A percentile compares a stretch with the other conserved stretches of the same genome.
phyloP scores from a whole-genome alignment of 92 coral and sea anemone genomes.

The Scolanthus callimorphus region DNA sequence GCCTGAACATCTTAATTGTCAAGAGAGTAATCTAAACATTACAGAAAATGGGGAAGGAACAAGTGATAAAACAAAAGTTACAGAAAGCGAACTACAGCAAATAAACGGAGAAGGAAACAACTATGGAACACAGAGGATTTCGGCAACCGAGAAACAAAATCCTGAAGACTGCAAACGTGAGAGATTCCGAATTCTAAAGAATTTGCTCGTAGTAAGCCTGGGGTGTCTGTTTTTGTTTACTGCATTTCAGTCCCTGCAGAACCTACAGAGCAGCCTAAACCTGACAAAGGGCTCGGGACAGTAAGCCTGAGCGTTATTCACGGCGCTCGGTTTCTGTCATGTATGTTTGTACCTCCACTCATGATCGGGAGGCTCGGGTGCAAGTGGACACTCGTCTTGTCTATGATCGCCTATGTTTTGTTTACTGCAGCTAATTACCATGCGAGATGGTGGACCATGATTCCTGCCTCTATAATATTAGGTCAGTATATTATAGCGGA shows the following conservation, averaged over 20 bases:
- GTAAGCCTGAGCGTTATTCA: slow-evolving; percentile 54
- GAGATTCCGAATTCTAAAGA: slow-evolving; percentile 64
- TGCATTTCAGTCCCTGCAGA: slow-evolving; percentile 81
- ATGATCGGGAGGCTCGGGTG: slow-evolving; percentile 72
- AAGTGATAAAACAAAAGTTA: too few species aligned
- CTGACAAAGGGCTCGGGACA: slow-evolving; percentile 62
- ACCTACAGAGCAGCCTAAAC: slow-evolving; percentile 80
- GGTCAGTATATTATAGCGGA: slow-evolving; percentile 56
- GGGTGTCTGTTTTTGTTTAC: slow-evolving; percentile 89
- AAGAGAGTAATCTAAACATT: too few species aligned
- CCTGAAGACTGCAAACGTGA: too few species aligned
- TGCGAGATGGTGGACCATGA: slow-evolving; percentile 75
- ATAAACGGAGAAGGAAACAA: too few species aligned
- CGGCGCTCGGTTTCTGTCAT: slow-evolving; percentile 52
- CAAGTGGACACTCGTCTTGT: slow-evolving; percentile 65
- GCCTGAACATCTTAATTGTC: too few species aligned
- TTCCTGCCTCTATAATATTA: slow-evolving; percentile 53
- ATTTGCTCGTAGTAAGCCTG: slow-evolving; percentile 69
- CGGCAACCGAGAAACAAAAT: too few species aligned
- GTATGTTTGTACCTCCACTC: slow-evolving; percentile 66
- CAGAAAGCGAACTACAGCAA: too few species aligned
- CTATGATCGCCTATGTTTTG: slow-evolving; percentile 63
- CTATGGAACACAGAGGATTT: too few species aligned
- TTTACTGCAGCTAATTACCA: slow-evolving; percentile 63
- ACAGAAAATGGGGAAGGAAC: too few species aligned